These are phyloP conservation scores for Drosophila bocki DNA, from an alignment of 1,140 invertebrate genomes.

Conservation along the genomic window DNA sequence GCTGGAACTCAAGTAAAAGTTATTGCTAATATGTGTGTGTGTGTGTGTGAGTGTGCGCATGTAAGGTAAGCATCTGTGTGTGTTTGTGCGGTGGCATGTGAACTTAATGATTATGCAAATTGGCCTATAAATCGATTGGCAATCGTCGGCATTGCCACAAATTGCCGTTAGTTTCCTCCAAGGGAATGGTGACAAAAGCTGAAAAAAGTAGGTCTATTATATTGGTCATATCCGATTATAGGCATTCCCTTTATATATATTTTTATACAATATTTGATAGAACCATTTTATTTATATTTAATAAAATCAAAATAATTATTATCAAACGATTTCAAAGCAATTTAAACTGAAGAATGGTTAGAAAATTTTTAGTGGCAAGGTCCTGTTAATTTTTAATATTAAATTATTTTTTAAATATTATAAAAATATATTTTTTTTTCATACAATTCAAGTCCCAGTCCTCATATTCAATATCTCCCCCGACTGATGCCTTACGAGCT, in stretches of 20 bases:
- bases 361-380: too few relatives aligned
- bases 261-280: neutral
- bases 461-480: neutral
- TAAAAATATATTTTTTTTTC: neutral
- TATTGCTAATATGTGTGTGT: conserved; percentile 53
- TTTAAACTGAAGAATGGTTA: too few relatives aligned
- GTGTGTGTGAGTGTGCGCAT: conserved; percentile 14
- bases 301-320: neutral
- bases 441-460: neutral
- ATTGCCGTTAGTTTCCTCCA: conserved; percentile 57
- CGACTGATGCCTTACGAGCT: conserved; percentile 63
- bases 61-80: conserved; percentile 11
- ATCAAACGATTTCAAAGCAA: neutral
- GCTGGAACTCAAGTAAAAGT: conserved; percentile 56
- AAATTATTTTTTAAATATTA: neutral
- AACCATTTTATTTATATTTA: neutral
- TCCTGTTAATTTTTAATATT: too few relatives aligned
- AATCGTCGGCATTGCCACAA: conserved; percentile 62
- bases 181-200: conserved; percentile 44
- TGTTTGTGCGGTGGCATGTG: conserved; percentile 50
- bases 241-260: neutral
- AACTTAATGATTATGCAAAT: conserved; percentile 82
- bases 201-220: conserved; percentile 5
- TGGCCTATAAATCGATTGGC: conserved; percentile 77
- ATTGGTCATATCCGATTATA: conserved; percentile 2